A percentile compares a stretch with the other conserved stretches of the same genome.
phyloP scores from a whole-genome alignment of 2,888 invertebrate species.

The Spisula subtruncata region DNA sequence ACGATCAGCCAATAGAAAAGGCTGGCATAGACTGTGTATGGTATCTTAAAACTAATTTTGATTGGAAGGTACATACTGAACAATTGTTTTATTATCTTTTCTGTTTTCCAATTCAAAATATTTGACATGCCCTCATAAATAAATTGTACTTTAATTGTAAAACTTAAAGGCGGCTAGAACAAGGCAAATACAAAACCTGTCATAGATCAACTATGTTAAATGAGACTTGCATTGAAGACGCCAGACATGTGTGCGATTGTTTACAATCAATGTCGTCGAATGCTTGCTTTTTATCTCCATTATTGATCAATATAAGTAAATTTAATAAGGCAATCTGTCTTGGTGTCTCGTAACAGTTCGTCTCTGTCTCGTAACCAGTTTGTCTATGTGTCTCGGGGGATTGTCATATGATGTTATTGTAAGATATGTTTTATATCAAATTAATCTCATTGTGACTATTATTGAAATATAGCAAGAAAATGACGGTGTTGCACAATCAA shows the following conservation, averaged over 20 bases:
- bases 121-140: background rate
- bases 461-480: background rate
- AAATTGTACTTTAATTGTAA: background rate
- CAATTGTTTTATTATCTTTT: too few species aligned
- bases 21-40: too few species aligned
- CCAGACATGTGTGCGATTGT: constrained; percentile 18
- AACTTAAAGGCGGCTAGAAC: background rate
- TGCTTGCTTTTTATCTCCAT: background rate
- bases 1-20: background rate
- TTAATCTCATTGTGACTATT: background rate
- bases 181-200: background rate
- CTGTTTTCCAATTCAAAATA: too few species aligned
- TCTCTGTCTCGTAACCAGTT: constrained; percentile 6
- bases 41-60: too few species aligned
- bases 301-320: constrained; percentile 26
- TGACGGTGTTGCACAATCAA: background rate
- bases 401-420: background rate
- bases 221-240: constrained; percentile 21
- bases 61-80: too few species aligned
- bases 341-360: background rate
- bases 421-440: constrained; percentile 3
- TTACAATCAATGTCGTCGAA: background rate
- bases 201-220: constrained; percentile 14
- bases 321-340: constrained; percentile 29
- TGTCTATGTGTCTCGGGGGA: constrained; percentile 14